Evolutionary conservation across 2,113 vertebrate species (phyloP).

Genomic region (Aspiorhynchus laticeps): DNA sequence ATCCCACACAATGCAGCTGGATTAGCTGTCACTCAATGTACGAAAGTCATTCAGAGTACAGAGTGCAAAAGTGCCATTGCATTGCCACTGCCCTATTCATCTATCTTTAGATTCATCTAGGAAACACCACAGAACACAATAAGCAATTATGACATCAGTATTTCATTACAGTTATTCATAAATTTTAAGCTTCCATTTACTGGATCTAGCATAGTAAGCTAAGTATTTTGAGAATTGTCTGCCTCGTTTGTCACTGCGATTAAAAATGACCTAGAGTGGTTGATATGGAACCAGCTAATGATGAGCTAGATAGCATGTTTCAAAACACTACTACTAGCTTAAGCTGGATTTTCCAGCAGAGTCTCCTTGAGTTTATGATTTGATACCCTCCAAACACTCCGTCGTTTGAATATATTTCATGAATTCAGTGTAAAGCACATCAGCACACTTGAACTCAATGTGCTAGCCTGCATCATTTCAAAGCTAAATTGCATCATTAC

Average conservation of each 20-base stretch:
- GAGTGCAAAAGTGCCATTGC: not conserved
- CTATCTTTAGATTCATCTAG: not conserved
- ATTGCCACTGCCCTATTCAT: not conserved
- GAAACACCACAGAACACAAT: too few relatives aligned
- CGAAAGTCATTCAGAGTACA: constrained; percentile 21
- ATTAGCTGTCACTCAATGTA: constrained; percentile 19
- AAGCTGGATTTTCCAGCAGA: constrained; percentile 3
- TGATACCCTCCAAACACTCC: constrained; percentile 30
- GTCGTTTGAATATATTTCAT: constrained; percentile 45
- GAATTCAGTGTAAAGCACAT: constrained; percentile 48
- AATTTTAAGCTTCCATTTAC: not conserved
- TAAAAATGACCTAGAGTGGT: not conserved
- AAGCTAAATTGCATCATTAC: constrained; percentile 55
- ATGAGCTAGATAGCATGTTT: constrained; percentile 1
- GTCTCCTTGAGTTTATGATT: constrained; percentile 27
- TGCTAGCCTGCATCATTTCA: constrained; percentile 47
- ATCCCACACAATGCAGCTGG: constrained; percentile 43
- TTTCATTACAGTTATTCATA: not conserved
- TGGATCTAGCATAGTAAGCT: not conserved
- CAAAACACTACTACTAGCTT: not conserved
- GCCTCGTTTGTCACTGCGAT: not conserved
- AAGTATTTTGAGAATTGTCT: not conserved
- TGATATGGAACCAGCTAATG: not conserved
- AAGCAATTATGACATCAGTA: not conserved
- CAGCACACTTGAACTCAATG: constrained; percentile 28